Evolutionary conservation across 1,140 invertebrate genomes (phyloP), one percentile per base, ranked within the genome.

Genomic region (Contarinia nasturtii): DNA sequence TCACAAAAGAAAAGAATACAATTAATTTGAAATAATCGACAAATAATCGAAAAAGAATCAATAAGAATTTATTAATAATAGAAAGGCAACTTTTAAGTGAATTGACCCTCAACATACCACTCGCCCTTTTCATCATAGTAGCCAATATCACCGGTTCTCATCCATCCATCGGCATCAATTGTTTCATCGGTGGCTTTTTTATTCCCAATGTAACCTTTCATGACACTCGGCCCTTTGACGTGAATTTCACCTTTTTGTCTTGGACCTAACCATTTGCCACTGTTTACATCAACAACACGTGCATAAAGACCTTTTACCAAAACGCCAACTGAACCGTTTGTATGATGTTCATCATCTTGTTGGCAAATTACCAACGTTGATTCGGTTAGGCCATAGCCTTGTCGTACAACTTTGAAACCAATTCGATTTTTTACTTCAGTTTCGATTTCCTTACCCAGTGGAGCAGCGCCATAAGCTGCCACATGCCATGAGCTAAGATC

Each of bases 191-290:
- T 90, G 0, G 82, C 81, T 53, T 75, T 58, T n/a, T 73, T 67
- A 54, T 91, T 85, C 33, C 82, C 76, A n/a, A 74, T 70, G 56
- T 89, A 88, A 0, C 82, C 82, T 46, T 72, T 70, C 79, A 81
- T 83, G 1, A 81, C 53, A 54, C 79, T 74, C 0, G 76, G 76
- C 2, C 80, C 79, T n/a, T 69, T 68, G 8, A 78, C 54, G 64
- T 72, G 81, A 17, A 85, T 61, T 62, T 85, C 81, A 0, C 82
- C 82, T 44, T 54, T 57, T 41, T 40, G 48, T 21, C 57, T 56
- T 0, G 61, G 54, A n/a, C 55, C 60, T 45, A 63, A 46, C 10
- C 59, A 58, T 53, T 56, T 57, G 10, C 75, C 72, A 40, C 63
- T 58, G 0, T 77, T 75, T 40, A 70, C 65, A 45, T 73, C 59